Base-by-base conservation (phyloP, 2,888 invertebrate species). In the Brachycybe producta region DNA sequence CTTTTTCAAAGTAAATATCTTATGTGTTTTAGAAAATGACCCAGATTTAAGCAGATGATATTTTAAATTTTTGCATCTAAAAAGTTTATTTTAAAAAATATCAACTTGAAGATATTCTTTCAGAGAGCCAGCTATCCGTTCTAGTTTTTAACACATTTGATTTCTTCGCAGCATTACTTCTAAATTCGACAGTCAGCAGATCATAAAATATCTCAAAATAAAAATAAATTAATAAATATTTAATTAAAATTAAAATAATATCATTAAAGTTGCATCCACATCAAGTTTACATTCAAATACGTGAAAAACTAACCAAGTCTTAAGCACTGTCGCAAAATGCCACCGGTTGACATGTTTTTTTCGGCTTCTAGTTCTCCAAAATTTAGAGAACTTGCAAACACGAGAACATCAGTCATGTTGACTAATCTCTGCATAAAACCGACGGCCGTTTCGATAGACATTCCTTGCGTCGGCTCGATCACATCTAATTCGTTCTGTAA, bases 261-360 rank as follows among this genome's bases (percentile, higher is more conserved):
- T 5, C 8, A 28, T 21, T 44, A 13, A 35, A 15, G 15, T 7
- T 42, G n/a, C n/a, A n/a, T 24, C 15, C 42, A 17, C 11, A 15
- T 7, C 7, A 11, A 32, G 11, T 11, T 15, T 43, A 15, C 30
- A 28, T 23, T 11, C 27, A 11, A 11, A 4, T 23, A 38, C 21
- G 7, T 11, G 11, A 21, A 8, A 28, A 13, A 41, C 60, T 54
- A 58, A 71, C 70, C 70, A 39, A 98, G 72, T 67, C 98, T 74
- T 53, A 99, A 75, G 66, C 97, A 95, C 70, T 99, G 98, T 51
- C 98, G 72, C 49, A 98, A 72, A 59, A 98, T 98, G 41, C 97
- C 97, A n/a, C 98, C 98, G 61, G 88, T 87, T 43, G 94, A 92
- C 97, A 99, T 98, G 67, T 97, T 98, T 72, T 98, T 99, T 72